Conservation (phyloP, 1,140 invertebrate genomes). For the Trypoxylus dichotomus region DNA sequence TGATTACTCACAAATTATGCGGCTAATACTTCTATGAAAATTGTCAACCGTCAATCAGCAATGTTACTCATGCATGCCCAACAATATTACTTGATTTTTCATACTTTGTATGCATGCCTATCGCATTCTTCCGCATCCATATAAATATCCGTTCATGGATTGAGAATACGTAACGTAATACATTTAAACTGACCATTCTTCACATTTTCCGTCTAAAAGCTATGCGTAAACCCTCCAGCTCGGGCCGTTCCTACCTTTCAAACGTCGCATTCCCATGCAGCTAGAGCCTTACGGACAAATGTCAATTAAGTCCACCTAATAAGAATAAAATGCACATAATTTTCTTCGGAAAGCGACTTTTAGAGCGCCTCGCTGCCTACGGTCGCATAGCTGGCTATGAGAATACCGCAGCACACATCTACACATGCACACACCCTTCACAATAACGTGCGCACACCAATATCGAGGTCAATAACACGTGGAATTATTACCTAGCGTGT, state of each 20-base stretch:
- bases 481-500: slow-evolving; percentile 8
- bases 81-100: no score
- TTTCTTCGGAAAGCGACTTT: neutral
- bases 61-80: no score
- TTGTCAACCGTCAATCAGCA: no score
- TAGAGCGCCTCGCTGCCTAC: neutral
- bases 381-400: neutral
- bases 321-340: slow-evolving; percentile 22
- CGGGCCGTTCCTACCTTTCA: neutral
- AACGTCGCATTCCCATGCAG: neutral
- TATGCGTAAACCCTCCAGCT: no score
- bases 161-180: no score
- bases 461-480: slow-evolving; percentile 23
- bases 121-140: no score
- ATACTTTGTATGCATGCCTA: no score
- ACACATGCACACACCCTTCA: neutral
- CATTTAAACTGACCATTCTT: no score
- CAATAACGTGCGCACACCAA: neutral
- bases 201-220: no score
- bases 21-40: no score
- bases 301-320: slow-evolving; percentile 19
- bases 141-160: no score
- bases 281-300: neutral
- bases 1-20: no score
- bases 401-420: neutral